A percentile compares a stretch with the other conserved stretches of the same genome.
These are phyloP conservation scores for Fukomys damarensis DNA, from an alignment of 2,113 vertebrate species.

Conservation along the genomic window DNA sequence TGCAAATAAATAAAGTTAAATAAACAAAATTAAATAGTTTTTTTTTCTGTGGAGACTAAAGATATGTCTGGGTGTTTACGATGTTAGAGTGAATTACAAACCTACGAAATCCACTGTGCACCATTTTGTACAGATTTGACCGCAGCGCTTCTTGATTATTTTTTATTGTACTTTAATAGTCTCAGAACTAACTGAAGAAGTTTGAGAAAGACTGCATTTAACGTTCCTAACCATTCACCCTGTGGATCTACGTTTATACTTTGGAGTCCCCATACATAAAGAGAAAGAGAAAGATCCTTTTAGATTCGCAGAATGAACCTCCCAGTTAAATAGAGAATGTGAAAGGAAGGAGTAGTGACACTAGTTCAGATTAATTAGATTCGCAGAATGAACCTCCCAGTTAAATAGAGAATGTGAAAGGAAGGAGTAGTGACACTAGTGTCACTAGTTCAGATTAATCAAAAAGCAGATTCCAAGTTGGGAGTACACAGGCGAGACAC, in stretches of 20 bases:
- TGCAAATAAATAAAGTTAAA: background rate
- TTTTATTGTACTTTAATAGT: background rate
- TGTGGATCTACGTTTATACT: too few species aligned
- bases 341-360: background rate
- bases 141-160: background rate
- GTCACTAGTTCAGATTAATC: background rate
- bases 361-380: background rate
- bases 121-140: background rate
- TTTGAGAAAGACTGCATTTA: background rate
- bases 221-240: background rate
- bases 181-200: background rate
- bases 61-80: background rate
- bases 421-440: background rate
- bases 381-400: background rate
- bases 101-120: background rate
- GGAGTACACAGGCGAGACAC: background rate
- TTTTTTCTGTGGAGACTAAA: background rate
- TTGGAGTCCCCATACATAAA: background rate
- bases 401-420: background rate
- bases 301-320: background rate
- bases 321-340: background rate
- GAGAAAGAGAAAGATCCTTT: background rate
- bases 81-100: background rate
- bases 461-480: background rate
- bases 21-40: background rate